Base-by-base conservation (phyloP, 92 coral and sea anemone genomes). In the Porites cylindrica region DNA sequence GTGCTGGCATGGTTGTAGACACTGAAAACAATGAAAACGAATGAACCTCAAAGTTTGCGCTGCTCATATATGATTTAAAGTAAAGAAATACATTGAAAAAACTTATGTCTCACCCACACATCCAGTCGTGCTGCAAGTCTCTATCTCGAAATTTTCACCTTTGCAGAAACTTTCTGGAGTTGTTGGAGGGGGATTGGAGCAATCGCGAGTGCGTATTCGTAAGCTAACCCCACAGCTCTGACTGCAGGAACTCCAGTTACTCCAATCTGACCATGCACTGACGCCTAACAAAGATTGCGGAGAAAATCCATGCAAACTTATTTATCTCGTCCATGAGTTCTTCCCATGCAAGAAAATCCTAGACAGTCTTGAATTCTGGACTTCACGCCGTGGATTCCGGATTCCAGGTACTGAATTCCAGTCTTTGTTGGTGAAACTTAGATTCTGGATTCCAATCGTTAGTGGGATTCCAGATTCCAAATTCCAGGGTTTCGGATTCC, bases 101-200 rank as follows among this genome's bases (percentile, higher is more conserved):
- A 8, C 68, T 32, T 10, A 67, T 20, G 10, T 5, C 72, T 67
- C 1, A 67, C 72, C 72, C 14, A 10, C 72, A 67, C 72, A 67
- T 29, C 72, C 72, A 67, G 43, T 67, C 24, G 72, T 67, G 26
- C 19, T 19, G 72, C 72, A 67, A 0, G 0, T 3, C 29, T 5
- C 16, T 19, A 11, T 67, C 29, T 67, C 72, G 13, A 67, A 67
- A 10, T 4, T 1, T 10, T 23, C 14, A 24, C 72, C 72, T 29
- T 4, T 13, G 24, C 72, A 67, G 14, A 43, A 32, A 11, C 51
- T 1, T 19, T 67, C 72, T 20, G 72, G 72, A 23, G 9, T 26
- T 67, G 72, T 67, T 17, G 72, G 72, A 67, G 72, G 72, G 1
- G 72, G 72, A 11, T 67, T 67, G 12, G 72, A 7, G 72, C 72